Conservation (phyloP, 2,888 invertebrate species). For the Monopis laevigella region DNA sequence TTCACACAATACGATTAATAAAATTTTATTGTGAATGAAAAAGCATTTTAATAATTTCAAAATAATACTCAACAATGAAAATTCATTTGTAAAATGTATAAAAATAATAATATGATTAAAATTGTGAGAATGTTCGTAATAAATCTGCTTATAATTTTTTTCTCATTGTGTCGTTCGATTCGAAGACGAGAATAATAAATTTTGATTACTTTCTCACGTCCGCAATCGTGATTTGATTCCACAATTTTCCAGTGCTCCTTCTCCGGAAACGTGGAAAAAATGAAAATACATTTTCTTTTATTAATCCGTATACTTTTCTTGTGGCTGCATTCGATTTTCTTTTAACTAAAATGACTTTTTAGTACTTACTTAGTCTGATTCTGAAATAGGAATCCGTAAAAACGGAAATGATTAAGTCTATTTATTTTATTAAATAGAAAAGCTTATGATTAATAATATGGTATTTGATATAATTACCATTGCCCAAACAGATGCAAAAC, state of each 20-base stretch:
- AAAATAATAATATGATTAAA: too few relatives aligned
- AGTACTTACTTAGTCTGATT: not conserved
- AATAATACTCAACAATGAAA: too few relatives aligned
- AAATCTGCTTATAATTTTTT: too few relatives aligned
- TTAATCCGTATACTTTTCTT: constrained; percentile 12
- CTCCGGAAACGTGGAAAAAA: constrained; percentile 48
- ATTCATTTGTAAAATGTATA: too few relatives aligned
- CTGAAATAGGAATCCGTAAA: too few relatives aligned
- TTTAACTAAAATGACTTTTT: not conserved
- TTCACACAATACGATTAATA: too few relatives aligned
- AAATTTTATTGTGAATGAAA: too few relatives aligned
- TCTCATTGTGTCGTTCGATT: constrained; percentile 40
- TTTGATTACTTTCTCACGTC: constrained; percentile 62
- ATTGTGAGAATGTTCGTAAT: too few relatives aligned
- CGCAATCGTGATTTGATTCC: constrained; percentile 56
- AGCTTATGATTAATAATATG: not conserved
- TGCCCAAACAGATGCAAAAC: too few relatives aligned
- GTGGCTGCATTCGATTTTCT: not conserved
- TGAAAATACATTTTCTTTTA: constrained; percentile 33
- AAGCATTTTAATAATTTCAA: too few relatives aligned
- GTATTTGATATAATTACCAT: not conserved
- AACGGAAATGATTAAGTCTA: not conserved
- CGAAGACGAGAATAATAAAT: constrained; percentile 57
- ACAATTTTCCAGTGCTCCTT: constrained; percentile 45
- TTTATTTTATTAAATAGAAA: not conserved